Percentiles rank a stretch among this genome's conserved stretches.
These are phyloP conservation scores for Leptoclinus maculatus DNA, from an alignment of 2,797 vertebrate genomes.

Conservation along the genomic window DNA sequence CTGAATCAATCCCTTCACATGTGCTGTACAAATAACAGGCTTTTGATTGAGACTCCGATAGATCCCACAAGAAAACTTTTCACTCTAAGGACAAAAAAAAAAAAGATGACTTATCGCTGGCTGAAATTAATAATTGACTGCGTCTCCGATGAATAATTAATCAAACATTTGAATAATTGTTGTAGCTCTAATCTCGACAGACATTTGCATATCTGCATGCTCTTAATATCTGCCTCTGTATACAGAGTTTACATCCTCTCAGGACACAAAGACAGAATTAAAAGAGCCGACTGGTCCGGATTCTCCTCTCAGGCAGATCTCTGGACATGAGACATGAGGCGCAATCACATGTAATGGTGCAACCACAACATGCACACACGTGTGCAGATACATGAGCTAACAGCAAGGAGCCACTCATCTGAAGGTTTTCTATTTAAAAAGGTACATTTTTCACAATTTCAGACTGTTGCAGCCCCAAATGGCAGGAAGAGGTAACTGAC, in stretches of 20 bases:
- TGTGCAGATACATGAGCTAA: neutral
- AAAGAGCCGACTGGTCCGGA: slow-evolving; percentile 65
- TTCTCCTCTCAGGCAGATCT: slow-evolving; percentile 37
- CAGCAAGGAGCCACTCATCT: neutral
- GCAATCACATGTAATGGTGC: slow-evolving; percentile 18
- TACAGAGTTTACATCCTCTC: slow-evolving; percentile 87
- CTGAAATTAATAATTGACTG: slow-evolving; percentile 96
- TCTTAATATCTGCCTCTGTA: slow-evolving; percentile 90
- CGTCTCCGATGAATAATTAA: slow-evolving; percentile 95
- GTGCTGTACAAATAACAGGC: slow-evolving; percentile 76
- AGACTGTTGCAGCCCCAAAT: neutral
- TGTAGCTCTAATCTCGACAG: slow-evolving; percentile 96
- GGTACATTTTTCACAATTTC: neutral
- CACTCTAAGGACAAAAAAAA: slow-evolving; percentile 45
- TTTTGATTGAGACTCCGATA: slow-evolving; percentile 75
- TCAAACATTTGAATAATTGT: slow-evolving; percentile 97
- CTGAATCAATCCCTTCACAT: slow-evolving; percentile 63
- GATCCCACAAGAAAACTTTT: slow-evolving; percentile 83
- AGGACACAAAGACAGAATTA: slow-evolving; percentile 85
- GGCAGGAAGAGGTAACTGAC: neutral
- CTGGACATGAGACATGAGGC: neutral
- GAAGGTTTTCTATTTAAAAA: neutral
- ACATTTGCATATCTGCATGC: slow-evolving; percentile 92
- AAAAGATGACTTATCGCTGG: slow-evolving; percentile 88
- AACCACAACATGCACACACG: neutral